Base-by-base conservation (phyloP, 2,888 invertebrate genomes). In the Phymatocera aterrima region DNA sequence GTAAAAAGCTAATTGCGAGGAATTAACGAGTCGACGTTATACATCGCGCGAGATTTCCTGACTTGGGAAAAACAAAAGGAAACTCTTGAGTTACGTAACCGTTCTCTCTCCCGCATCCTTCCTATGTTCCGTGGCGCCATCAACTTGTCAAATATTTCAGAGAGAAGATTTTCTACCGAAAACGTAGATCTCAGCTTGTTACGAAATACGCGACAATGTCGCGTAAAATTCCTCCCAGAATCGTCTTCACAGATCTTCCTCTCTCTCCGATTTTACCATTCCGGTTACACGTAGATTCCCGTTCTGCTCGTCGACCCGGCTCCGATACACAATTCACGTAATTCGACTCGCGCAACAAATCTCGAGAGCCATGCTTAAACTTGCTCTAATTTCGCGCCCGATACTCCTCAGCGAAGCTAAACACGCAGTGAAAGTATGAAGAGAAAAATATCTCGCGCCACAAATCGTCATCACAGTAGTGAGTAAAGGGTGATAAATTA, bases 1-100 rank as follows among this genome's bases (percentile, higher is more conserved):
- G 31, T n/a, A 72, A 68, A 72, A 72, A 72, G 72, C 31, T 72
- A 72, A 72, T 72, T 51, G 72, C 51, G 5, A 72, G 48, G 43
- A 51, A 72, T 72, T 51, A 72, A 72, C 72, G 72, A 72, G 48
- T 72, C 72, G n/a, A 68, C 31, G 51, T 31, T 48, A 31, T 72
- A 48, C 51, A 10, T 12, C 31, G n/a, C 72, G 31, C 18, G 72
- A 72, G 51, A 72, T 72, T 51, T 34, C 31, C 51, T 51, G 31
- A 31, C 21, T 28, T 15, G 8, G 60, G 6, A n/a, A 28, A 72
- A 51, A 48, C 72, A 72, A 72, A 51, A 31, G 72, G 51, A 51
- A 51, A 72, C 51, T 51, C 51, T 51, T n/a, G 48, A 51, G 51
- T 72, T 72, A 51, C 43, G 34, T 68, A 15, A 6, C 46, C 28